Percentiles rank a stretch among this genome's conserved stretches.
These are phyloP conservation scores for Danaus chrysippus DNA, from an alignment of 2,888 invertebrate genomes.

Conservation along the genomic window DNA sequence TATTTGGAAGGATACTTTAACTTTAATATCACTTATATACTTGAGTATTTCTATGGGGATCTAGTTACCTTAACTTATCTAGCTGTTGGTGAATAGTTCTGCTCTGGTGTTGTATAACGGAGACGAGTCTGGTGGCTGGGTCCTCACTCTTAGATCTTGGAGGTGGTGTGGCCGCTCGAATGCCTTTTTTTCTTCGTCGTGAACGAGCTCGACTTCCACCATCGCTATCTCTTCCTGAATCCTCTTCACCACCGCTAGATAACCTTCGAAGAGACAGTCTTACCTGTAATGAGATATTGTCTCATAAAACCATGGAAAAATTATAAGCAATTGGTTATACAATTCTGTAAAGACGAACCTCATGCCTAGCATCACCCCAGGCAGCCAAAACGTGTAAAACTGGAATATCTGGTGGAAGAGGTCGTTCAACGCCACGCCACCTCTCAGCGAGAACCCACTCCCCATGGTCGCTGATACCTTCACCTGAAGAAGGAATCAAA, in stretches of 20 bases:
- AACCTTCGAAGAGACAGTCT: slow-evolving; percentile 67
- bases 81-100: slow-evolving; percentile 71
- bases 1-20: not conserved
- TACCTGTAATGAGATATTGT: slow-evolving; percentile 45
- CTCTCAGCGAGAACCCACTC: slow-evolving; percentile 87
- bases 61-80: slow-evolving; percentile 63
- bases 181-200: slow-evolving; percentile 51
- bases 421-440: slow-evolving; percentile 88
- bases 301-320: too few relatives aligned
- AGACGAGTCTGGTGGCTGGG: slow-evolving; percentile 66
- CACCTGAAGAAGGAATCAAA: slow-evolving; percentile 38
- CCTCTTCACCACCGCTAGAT: slow-evolving; percentile 73
- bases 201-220: slow-evolving; percentile 57
- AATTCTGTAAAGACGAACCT: slow-evolving; percentile 44
- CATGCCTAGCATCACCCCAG: slow-evolving; percentile 83
- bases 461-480: slow-evolving; percentile 54
- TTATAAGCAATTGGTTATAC: too few relatives aligned
- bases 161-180: slow-evolving; percentile 58
- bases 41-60: too few relatives aligned
- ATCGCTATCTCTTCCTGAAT: slow-evolving; percentile 73
- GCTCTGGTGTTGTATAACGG: slow-evolving; percentile 72
- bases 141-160: slow-evolving; percentile 58
- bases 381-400: slow-evolving; percentile 89
- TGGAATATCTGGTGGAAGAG: slow-evolving; percentile 83
- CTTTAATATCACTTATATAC: too few relatives aligned